Conservation (phyloP, 2,888 invertebrate genomes). For the Brenthis daphne region DNA sequence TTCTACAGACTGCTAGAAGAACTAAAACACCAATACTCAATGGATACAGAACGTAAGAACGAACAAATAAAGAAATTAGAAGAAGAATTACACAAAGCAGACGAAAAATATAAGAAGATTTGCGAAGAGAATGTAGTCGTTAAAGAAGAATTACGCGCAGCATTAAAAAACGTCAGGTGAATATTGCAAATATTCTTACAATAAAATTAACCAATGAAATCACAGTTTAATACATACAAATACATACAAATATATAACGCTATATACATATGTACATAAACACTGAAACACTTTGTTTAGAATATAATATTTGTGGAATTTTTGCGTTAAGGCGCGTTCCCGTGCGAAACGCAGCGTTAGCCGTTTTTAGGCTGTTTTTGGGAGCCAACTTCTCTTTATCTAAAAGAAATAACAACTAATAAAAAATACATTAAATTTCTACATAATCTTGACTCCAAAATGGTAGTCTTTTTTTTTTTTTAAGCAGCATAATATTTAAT, state of each 20-base stretch:
- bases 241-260: neutral
- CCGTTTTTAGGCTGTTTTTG: too few species aligned
- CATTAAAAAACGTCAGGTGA: constrained; percentile 83
- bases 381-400: too few species aligned
- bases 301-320: too few species aligned
- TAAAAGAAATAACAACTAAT: too few species aligned
- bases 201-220: neutral
- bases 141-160: constrained; percentile 75
- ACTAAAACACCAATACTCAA: constrained; percentile 86
- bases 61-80: constrained; percentile 78
- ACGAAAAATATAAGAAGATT: constrained; percentile 59
- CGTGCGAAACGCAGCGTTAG: too few species aligned
- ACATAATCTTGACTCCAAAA: too few species aligned
- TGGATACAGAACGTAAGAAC: constrained; percentile 84
- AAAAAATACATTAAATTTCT: too few species aligned
- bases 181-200: neutral
- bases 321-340: too few species aligned
- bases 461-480: too few species aligned
- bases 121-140: constrained; percentile 57
- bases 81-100: constrained; percentile 67
- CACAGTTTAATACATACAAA: neutral
- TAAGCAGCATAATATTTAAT: too few species aligned
- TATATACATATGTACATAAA: too few species aligned
- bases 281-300: too few species aligned
- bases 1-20: constrained; percentile 86